Evolutionary conservation across 2,888 invertebrate species (phyloP).

Genomic region (Tenthredo amoena): DNA sequence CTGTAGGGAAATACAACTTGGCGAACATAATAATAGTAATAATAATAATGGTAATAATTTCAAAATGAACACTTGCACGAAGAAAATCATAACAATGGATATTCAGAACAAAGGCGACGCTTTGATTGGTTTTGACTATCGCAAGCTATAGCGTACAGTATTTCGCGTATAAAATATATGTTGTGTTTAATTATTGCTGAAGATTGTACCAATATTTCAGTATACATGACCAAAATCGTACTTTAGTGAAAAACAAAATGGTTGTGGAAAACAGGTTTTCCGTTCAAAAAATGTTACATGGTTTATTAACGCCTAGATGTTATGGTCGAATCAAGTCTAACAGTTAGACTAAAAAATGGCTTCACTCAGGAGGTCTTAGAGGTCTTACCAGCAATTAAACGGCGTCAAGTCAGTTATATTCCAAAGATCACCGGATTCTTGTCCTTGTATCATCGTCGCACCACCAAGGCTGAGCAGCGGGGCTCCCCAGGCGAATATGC

Average conservation of each 20-base stretch:
- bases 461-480: constrained; percentile 81
- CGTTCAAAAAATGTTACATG: not conserved
- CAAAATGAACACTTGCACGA: not conserved
- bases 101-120: not conserved
- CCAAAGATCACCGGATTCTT: constrained; percentile 78
- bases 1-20: not conserved
- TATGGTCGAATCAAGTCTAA: too few relatives aligned
- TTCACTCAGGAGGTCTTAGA: not conserved
- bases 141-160: too few relatives aligned
- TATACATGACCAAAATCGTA: not conserved
- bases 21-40: not conserved
- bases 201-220: not conserved
- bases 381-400: constrained; percentile 80
- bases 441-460: constrained; percentile 80
- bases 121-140: not conserved
- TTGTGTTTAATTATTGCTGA: not conserved
- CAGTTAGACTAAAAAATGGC: not conserved
- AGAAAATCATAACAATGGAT: not conserved
- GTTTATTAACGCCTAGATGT: too few relatives aligned
- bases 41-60: not conserved
- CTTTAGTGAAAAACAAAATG: not conserved
- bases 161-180: not conserved
- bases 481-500: constrained; percentile 84
- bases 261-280: not conserved
- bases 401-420: constrained; percentile 78